Evolutionary conservation across 2,797 vertebrate genomes (phyloP).

Genomic region (Myotis findleyi): DNA sequence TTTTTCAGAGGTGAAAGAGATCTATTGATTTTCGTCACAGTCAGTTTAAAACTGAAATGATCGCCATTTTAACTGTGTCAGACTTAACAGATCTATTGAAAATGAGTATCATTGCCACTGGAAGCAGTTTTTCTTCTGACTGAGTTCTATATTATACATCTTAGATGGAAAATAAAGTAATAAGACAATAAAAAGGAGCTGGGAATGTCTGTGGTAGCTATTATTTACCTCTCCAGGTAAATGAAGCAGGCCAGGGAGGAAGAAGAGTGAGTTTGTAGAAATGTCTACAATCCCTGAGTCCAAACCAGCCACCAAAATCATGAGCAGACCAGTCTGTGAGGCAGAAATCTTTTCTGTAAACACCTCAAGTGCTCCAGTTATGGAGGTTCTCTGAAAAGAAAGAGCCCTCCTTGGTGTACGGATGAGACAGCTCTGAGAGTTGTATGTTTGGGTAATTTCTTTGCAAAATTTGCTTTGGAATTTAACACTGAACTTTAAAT

Average conservation of each 20-base stretch:
- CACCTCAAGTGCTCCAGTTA: neutral
- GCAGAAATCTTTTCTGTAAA: neutral
- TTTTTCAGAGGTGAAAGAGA: slow-evolving; percentile 84
- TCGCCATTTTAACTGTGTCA: slow-evolving; percentile 76
- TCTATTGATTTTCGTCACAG: slow-evolving; percentile 84
- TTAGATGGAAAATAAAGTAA: slow-evolving; percentile 68
- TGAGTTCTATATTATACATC: slow-evolving; percentile 63
- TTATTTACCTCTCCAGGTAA: slow-evolving; percentile 61
- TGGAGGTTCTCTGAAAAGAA: neutral
- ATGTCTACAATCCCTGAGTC: neutral
- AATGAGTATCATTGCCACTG: slow-evolving; percentile 60
- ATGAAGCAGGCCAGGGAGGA: neutral
- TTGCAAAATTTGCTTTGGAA: neutral
- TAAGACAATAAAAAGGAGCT: slow-evolving; percentile 61
- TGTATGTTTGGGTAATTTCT: neutral
- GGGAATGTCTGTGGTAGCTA: slow-evolving; percentile 17
- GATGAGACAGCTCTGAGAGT: neutral
- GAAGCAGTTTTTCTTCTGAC: slow-evolving; percentile 71
- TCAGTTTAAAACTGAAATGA: slow-evolving; percentile 84
- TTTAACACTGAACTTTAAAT: slow-evolving; percentile 6
- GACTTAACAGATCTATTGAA: slow-evolving; percentile 72
- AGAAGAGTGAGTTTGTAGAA: neutral
- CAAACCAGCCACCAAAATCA: neutral
- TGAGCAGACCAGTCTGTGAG: neutral
- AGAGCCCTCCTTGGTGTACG: neutral